Evolutionary conservation across 2,113 vertebrate genomes (phyloP).

Genomic region (Falcunculus frontatus): DNA sequence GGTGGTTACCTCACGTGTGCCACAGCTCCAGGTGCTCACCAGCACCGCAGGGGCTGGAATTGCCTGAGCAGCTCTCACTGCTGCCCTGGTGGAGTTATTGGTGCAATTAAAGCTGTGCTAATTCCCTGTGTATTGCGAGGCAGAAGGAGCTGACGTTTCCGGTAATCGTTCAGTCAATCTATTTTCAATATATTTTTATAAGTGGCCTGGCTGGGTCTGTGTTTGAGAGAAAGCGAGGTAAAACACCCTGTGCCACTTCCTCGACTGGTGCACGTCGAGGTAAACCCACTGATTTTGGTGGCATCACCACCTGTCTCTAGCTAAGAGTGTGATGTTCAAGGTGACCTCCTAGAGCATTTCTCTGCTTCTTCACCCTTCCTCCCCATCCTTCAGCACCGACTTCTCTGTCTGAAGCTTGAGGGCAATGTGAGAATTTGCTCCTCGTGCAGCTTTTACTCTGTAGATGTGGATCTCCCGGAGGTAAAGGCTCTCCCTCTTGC

Average conservation of each 20-base stretch:
- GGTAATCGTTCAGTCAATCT: background rate
- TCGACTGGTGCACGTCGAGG: background rate
- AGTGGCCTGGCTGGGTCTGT: background rate
- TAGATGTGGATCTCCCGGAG: background rate
- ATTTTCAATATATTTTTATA: background rate
- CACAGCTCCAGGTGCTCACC: background rate
- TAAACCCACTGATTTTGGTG: background rate
- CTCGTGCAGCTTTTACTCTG: background rate
- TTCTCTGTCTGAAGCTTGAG: background rate
- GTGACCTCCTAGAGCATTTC: background rate
- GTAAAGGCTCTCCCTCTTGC: background rate
- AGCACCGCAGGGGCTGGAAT: background rate
- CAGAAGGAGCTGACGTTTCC: background rate
- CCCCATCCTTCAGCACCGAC: background rate
- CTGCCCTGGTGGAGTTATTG: background rate
- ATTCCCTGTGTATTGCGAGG: fast-evolving
- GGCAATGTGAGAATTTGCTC: background rate
- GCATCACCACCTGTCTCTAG: background rate
- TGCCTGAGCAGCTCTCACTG: fast-evolving
- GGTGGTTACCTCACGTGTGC: background rate
- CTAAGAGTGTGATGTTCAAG: background rate
- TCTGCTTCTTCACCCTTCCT: background rate
- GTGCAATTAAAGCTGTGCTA: background rate
- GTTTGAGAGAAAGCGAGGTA: background rate
- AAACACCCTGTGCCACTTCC: background rate